Evolutionary conservation across 2,888 invertebrate genomes (phyloP).

Genomic region (Eilema depressum): DNA sequence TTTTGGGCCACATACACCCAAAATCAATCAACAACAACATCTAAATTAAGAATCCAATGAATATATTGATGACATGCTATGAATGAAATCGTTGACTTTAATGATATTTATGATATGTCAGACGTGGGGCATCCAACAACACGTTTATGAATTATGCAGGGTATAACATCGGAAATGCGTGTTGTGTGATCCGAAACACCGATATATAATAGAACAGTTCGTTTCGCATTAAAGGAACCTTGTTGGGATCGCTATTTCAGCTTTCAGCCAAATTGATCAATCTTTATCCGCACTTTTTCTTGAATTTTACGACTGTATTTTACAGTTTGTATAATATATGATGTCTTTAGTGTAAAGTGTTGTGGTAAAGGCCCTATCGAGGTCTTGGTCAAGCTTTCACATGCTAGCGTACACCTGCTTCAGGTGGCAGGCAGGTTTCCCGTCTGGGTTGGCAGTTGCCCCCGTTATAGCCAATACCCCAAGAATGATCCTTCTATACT

Average conservation of each 20-base stretch:
- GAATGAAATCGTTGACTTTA: slow-evolving; percentile 9
- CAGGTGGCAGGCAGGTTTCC: too few species aligned
- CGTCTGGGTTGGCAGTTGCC: too few species aligned
- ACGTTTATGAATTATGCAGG: slow-evolving; percentile 3
- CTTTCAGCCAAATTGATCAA: not conserved
- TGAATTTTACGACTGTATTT: not conserved
- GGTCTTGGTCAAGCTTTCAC: too few species aligned
- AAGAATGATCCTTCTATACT: too few species aligned
- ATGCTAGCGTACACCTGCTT: too few species aligned
- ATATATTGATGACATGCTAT: slow-evolving; percentile 1
- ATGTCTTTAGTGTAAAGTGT: too few species aligned
- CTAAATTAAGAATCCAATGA: slow-evolving; percentile 6
- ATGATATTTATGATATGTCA: slow-evolving; percentile 9
- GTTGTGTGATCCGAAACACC: not conserved
- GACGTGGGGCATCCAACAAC: not conserved
- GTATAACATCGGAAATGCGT: not conserved
- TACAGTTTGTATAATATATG: too few species aligned
- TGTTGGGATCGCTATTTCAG: not conserved
- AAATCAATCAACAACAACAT: not conserved
- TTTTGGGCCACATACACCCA: not conserved
- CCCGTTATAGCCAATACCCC: too few species aligned
- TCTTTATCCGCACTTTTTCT: not conserved
- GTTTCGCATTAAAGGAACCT: not conserved
- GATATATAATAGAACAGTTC: slow-evolving; percentile 9
- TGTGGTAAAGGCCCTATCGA: too few species aligned